A percentile compares a stretch with the other conserved stretches of the same genome.
phyloP scores from a whole-genome alignment of 2,797 vertebrate species.

The Dallia pectoralis region DNA sequence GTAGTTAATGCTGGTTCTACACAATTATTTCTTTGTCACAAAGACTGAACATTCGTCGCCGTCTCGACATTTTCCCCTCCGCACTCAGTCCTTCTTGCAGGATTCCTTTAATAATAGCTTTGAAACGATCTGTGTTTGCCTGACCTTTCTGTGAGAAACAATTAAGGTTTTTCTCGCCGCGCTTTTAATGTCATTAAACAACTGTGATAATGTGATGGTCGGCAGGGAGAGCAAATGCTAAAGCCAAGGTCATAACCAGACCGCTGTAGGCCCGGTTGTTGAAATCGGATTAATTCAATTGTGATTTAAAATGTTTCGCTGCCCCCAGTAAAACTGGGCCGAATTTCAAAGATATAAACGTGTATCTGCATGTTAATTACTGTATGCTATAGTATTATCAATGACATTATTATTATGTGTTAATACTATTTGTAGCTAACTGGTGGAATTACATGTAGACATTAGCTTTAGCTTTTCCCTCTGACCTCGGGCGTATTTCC shows the following conservation, averaged over 20 bases:
- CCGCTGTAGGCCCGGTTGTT: not conserved
- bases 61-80: not conserved
- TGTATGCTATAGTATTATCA: not conserved
- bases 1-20: no score
- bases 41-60: no score
- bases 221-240: slow-evolving; percentile 13
- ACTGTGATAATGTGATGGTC: slow-evolving; percentile 20
- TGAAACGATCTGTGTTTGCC: slow-evolving; percentile 19
- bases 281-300: slow-evolving; percentile 8
- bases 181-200: slow-evolving; percentile 44
- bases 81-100: slow-evolving; percentile 6
- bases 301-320: not conserved
- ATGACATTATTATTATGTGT: not conserved
- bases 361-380: not conserved
- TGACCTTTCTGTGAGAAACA: slow-evolving; percentile 26
- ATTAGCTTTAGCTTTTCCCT: slow-evolving; percentile 39
- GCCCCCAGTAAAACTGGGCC: not conserved
- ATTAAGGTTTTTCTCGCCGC: slow-evolving; percentile 16
- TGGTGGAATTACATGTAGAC: slow-evolving; percentile 55
- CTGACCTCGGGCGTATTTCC: slow-evolving; percentile 63
- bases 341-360: not conserved
- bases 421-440: slow-evolving; percentile 1
- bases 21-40: no score
- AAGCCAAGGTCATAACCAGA: not conserved
- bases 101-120: slow-evolving; percentile 24